phyloP scores from a whole-genome alignment of 2,888 invertebrate genomes.

The Adelognathus sp. region DNA sequence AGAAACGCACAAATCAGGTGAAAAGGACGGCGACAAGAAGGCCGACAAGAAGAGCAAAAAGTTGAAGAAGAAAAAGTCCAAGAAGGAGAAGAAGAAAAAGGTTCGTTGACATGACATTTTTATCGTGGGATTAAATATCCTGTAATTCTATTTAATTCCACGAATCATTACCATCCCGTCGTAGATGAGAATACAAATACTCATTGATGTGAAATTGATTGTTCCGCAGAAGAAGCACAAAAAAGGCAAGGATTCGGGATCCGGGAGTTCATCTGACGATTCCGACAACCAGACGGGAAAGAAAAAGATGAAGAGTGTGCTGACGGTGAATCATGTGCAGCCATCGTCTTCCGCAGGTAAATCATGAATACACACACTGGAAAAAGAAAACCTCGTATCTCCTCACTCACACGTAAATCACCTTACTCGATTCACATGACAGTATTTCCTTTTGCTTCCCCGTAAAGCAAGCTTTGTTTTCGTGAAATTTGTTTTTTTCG shows the following conservation, averaged over 20 bases:
- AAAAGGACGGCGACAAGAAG: constrained; percentile 66
- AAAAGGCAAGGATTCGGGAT: constrained; percentile 68
- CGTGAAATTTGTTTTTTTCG: no score
- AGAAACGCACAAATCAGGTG: constrained; percentile 62
- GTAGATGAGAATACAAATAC: not conserved
- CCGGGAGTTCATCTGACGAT: constrained; percentile 62
- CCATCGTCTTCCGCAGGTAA: constrained; percentile 56
- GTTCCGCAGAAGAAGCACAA: constrained; percentile 71
- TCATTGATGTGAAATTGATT: not conserved
- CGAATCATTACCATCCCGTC: no score
- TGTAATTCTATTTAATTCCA: no score
- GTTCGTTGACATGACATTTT: constrained; percentile 26
- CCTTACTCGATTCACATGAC: no score
- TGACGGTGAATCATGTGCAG: constrained; percentile 64
- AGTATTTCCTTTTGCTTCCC: no score
- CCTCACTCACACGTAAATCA: no score
- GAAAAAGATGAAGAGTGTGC: constrained; percentile 74
- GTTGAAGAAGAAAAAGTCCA: constrained; percentile 72
- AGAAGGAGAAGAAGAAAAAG: constrained; percentile 68
- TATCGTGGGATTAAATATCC: not conserved
- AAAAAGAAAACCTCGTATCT: constrained; percentile 11
- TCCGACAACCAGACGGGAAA: constrained; percentile 67
- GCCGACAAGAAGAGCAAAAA: constrained; percentile 74
- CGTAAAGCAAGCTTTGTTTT: no score
- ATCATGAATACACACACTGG: not conserved